phyloP scores from a whole-genome alignment of 2,888 invertebrate genomes.

The Lasioglossum marginatum region DNA sequence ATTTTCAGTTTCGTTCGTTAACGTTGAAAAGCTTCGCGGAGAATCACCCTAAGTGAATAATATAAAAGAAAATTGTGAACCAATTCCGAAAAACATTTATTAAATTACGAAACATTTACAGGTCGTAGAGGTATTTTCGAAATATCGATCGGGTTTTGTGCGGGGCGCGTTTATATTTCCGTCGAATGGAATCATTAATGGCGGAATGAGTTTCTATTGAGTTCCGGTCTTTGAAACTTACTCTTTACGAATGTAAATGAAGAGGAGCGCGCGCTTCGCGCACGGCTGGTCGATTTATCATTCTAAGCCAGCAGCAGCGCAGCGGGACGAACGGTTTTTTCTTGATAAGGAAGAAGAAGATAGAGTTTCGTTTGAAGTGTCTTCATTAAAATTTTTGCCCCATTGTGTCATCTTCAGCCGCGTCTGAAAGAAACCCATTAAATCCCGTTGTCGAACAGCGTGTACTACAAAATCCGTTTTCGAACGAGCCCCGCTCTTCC shows the following conservation, averaged over 20 bases:
- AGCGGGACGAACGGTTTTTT: neutral
- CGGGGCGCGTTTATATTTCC: neutral
- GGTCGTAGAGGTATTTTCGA: neutral
- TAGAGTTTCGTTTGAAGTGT: neutral
- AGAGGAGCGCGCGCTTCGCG: neutral
- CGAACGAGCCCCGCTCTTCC: neutral
- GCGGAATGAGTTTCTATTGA: neutral
- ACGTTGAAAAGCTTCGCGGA: too few species aligned
- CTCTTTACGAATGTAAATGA: conserved; percentile 14
- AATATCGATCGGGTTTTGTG: neutral
- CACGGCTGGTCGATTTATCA: conserved; percentile 2
- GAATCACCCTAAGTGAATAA: too few species aligned
- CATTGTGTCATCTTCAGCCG: neutral
- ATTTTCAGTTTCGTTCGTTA: too few species aligned
- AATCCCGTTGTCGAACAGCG: neutral
- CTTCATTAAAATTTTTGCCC: conserved; percentile 6
- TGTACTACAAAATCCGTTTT: neutral
- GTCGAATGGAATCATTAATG: conserved; percentile 1
- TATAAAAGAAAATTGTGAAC: too few species aligned
- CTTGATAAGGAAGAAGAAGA: neutral
- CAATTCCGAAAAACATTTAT: too few species aligned
- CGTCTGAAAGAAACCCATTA: neutral
- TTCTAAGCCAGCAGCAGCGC: neutral
- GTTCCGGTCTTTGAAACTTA: neutral
- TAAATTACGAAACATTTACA: too few species aligned